Base-by-base conservation (phyloP, 2,113 vertebrate genomes). In the Propithecus coquereli region DNA sequence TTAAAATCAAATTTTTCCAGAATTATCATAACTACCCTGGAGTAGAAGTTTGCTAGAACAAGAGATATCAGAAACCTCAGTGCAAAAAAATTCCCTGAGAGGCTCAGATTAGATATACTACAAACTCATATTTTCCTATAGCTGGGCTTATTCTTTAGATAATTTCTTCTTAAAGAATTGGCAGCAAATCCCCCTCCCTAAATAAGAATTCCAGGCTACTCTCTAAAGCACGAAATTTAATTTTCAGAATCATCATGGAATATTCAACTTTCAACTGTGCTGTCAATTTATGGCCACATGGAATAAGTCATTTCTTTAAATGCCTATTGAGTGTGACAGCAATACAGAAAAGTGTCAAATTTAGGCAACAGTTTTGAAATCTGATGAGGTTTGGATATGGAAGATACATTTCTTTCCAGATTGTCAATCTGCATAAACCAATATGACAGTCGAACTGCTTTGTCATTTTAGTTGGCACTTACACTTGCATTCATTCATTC, bases 81-180 rank as follows among this genome's bases (percentile, higher is more conserved):
- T 71, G 7, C 32, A 90, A 84, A 84, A n/a, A 73, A 47, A n/a
- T 52, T 82, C n/a, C 68, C 59, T 76, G 37, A 18, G 54, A 95
- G 61, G 74, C 27, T 93, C 63, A 34, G 27, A 90, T 76, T 45
- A 90, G 47, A 54, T 80, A 50, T 65, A 43, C 8, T 45, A 27
- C 0, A 61, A 6, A 10, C 54, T 89, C 79, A 61, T 65, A 82
- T 68, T 96, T 96, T 95, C 85, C 94, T 34, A 57, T 40, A 63
- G 57, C 54, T 83, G 63, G 3, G 30, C 20, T 93, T 71, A 61
- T 71, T 91, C 79, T 93, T 93, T 43, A 76, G 40, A 88, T 87
- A 82, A 89, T 83, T 95, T 84, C 93, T 82, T 94, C 96, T 85
- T 95, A 79, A 93, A 89, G 86, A 85, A 77, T 7, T 94, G 79